Evolutionary conservation across 1,140 invertebrate species (phyloP), one percentile per base, ranked within the genome.

Genomic region (Lysiphlebus fabarum): DNA sequence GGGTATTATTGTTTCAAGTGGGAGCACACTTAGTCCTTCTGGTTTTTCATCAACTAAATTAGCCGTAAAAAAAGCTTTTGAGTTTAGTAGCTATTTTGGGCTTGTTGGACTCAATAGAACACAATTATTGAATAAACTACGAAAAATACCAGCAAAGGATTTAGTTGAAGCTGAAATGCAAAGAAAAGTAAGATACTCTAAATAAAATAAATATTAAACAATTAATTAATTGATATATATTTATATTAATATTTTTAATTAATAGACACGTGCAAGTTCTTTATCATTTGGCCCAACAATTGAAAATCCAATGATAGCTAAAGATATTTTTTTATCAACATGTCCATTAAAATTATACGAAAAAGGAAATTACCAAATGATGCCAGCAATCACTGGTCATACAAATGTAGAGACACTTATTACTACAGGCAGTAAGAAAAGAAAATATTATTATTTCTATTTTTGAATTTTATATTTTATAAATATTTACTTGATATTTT

Each of bases 1-100:
- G 74, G 77, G 77, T 72, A 78, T 17, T 67, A 76, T 38, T 70
- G 77, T 37, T 75, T 81, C 70, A 79, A 87, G 86, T 70, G 89
- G 88, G 0, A 79, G 83, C 26, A 84, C 86, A 11, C 65, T 88
- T 3, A 83, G 82, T 57, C 82, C 84, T 10, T 90, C 87, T 87
- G 83, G 85, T 6, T 75, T 87, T 49, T 76, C 79, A 49, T 63
- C 78, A 7, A 65, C 38, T 7, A 8, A 11, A 7, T 12, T 10
- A 50, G 17, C 17, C 6, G 10, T 36, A 50, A 40, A 45, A 45
- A 1, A 45, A 45, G 12, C 43, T n/a, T 49, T 49, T 36, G 26
- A 11, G 1, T n/a, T 49, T 0, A 34, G 17, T 6, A 36, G 36
- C 6, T 6, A 17, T 7, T 26, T 49, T n/a, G 47, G 47, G 34